Evolutionary conservation across 2,797 vertebrate species (phyloP).

Genomic region (Lindbergichthys nudifrons): DNA sequence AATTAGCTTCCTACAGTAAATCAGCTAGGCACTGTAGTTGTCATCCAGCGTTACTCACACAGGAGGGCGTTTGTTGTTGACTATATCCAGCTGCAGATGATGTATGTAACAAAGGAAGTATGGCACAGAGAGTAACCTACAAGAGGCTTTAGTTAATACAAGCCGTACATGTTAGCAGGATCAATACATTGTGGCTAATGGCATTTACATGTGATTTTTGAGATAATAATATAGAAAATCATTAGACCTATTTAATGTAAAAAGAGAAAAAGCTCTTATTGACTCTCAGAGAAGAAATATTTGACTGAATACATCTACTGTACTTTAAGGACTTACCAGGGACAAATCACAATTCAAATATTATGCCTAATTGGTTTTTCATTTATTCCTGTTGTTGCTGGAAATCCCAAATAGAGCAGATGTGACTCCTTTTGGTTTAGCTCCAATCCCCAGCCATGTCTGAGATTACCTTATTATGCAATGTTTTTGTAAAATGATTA

Average conservation of each 20-base stretch:
- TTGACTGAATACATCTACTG: neutral
- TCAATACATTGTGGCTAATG: neutral
- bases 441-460: slow-evolving; percentile 2
- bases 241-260: neutral
- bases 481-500: slow-evolving; percentile 33
- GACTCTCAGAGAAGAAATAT: neutral
- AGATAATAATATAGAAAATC: neutral
- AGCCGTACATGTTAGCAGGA: neutral
- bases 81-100: neutral
- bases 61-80: neutral
- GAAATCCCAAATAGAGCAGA: slow-evolving; percentile 13
- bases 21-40: neutral
- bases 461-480: slow-evolving; percentile 46
- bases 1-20: neutral
- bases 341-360: neutral
- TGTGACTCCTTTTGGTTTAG: slow-evolving; percentile 28
- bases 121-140: neutral
- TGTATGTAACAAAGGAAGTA: neutral
- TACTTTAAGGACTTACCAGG: neutral
- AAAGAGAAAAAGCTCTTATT: neutral
- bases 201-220: neutral
- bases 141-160: neutral
- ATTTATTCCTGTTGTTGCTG: slow-evolving; percentile 2
- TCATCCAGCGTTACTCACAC: neutral
- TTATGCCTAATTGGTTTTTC: neutral